phyloP scores from a whole-genome alignment of 1,140 invertebrate species.

The Delia radicum region DNA sequence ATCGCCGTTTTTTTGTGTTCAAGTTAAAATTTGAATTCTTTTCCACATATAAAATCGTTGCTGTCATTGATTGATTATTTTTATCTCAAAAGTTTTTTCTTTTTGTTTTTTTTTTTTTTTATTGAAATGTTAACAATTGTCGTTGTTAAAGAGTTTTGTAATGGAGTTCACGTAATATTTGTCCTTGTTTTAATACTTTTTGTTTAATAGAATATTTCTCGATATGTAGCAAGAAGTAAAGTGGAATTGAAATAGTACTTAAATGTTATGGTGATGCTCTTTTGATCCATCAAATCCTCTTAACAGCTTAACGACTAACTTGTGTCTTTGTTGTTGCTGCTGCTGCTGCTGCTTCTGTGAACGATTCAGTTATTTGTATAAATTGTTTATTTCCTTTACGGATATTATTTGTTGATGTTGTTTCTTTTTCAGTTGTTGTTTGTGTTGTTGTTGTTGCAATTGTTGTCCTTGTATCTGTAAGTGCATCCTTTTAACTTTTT shows the following conservation, averaged over 20 bases:
- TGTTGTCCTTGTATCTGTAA: no score
- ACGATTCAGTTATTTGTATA: no score
- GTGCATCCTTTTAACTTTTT: no score
- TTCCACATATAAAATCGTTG: background rate
- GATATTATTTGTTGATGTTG: conserved; percentile 23
- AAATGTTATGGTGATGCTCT: background rate
- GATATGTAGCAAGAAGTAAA: no score
- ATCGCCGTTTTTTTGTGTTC: background rate
- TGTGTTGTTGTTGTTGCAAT: background rate
- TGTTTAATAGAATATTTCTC: no score
- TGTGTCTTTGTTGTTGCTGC: background rate
- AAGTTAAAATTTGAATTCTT: background rate
- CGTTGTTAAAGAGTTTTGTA: no score
- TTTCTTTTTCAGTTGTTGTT: conserved; percentile 2
- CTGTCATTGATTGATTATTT: background rate
- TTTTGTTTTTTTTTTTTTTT: no score
- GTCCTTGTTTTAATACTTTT: no score
- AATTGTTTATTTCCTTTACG: background rate
- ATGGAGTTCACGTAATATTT: no score
- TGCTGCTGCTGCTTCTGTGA: background rate
- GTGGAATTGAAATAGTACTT: background rate
- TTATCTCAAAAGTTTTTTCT: no score
- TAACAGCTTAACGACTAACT: conserved; percentile 2
- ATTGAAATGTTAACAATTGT: no score
- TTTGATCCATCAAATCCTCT: conserved; percentile 18